Conservation (phyloP, 2,888 invertebrate species). For the Euzophera pinguis region DNA sequence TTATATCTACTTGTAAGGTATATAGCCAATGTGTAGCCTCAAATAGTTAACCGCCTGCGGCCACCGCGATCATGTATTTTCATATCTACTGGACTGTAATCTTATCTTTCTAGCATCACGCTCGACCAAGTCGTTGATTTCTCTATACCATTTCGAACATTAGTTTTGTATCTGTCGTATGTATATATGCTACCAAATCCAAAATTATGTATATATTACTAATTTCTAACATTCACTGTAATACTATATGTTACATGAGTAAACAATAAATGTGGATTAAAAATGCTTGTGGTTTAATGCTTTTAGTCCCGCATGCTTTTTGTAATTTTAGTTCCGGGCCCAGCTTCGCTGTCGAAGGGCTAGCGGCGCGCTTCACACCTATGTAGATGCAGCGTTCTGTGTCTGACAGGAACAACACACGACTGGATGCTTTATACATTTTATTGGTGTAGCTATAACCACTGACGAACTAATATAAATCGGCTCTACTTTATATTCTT, state of each 20-base stretch:
- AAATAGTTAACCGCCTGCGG: not conserved
- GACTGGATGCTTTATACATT: not conserved
- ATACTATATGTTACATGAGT: slow-evolving; percentile 58
- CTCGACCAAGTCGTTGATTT: slow-evolving; percentile 25
- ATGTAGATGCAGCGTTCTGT: not conserved
- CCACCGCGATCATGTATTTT: slow-evolving; percentile 1
- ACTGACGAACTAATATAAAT: not conserved
- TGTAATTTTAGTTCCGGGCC: slow-evolving; percentile 44
- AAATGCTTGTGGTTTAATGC: slow-evolving; percentile 73
- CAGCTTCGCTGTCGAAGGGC: slow-evolving; percentile 42
- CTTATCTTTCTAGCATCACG: slow-evolving; percentile 1
- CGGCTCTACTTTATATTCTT: not conserved
- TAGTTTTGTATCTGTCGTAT: slow-evolving; percentile 30
- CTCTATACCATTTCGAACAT: slow-evolving; percentile 20
- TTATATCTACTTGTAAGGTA: not conserved
- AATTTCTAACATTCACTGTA: slow-evolving; percentile 56
- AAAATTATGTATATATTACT: slow-evolving; percentile 40
- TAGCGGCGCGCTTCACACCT: slow-evolving; percentile 10
- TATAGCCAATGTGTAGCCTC: not conserved
- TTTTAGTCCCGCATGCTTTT: slow-evolving; percentile 76
- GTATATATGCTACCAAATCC: slow-evolving; percentile 28
- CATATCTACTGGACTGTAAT: slow-evolving; percentile 5
- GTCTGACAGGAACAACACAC: not conserved
- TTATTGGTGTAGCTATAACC: not conserved
- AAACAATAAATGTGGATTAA: slow-evolving; percentile 75